phyloP scores from a whole-genome alignment of 2,113 vertebrate genomes.

The Hemicordylus capensis region DNA sequence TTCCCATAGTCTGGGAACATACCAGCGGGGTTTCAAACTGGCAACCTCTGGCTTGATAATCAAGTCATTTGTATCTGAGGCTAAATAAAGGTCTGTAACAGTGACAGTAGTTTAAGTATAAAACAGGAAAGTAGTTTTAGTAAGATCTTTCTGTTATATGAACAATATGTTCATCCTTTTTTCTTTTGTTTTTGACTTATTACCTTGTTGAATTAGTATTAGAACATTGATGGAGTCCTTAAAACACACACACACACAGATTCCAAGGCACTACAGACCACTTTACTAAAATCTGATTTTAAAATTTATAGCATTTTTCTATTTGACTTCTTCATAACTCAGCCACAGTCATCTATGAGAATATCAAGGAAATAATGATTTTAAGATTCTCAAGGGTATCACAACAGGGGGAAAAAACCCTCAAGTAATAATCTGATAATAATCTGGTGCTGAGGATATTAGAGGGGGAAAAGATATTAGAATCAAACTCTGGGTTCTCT shows the following conservation, averaged over 20 bases:
- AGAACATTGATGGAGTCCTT: background rate
- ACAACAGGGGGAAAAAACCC: background rate
- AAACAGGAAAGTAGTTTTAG: background rate
- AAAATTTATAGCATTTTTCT: background rate
- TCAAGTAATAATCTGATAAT: conserved; percentile 1
- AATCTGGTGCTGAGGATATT: background rate
- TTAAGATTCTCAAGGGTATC: background rate
- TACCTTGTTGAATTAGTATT: background rate
- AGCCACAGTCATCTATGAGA: background rate
- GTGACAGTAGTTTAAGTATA: background rate
- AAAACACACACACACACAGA: background rate
- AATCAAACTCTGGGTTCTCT: background rate
- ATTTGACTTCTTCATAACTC: background rate
- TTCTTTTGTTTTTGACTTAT: background rate
- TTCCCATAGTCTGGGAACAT: too few species aligned
- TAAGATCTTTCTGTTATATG: background rate
- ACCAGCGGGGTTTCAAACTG: too few species aligned
- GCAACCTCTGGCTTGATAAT: too few species aligned
- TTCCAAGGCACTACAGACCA: accelerated
- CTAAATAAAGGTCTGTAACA: background rate
- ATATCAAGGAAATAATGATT: background rate
- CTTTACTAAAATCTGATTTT: background rate
- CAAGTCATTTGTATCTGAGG: too few species aligned
- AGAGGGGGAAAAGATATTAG: background rate
- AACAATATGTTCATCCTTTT: background rate